These are phyloP conservation scores for Porites lobata DNA, from an alignment of 92 coral and sea anemone species.

Conservation along the genomic window DNA sequence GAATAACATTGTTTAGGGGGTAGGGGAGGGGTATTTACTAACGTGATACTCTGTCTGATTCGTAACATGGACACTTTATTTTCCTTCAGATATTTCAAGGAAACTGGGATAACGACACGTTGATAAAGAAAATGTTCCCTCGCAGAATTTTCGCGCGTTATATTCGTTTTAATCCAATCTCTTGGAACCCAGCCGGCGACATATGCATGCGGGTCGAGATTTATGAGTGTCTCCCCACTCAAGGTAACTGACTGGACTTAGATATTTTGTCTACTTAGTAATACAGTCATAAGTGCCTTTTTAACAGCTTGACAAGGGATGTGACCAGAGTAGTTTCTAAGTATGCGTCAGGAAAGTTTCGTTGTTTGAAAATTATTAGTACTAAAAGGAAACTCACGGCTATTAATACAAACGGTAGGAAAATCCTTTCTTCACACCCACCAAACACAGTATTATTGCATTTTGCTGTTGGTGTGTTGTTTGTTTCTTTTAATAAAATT, in stretches of 20 bases:
- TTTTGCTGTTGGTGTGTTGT: no score
- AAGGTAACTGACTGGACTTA: slow-evolving; percentile 67
- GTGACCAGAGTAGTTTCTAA: no score
- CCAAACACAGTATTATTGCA: no score
- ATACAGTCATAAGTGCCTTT: no score
- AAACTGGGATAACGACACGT: slow-evolving; percentile 92
- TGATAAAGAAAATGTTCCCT: slow-evolving; percentile 64
- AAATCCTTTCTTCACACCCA: no score
- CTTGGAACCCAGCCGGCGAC: slow-evolving; percentile 66
- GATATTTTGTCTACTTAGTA: not conserved
- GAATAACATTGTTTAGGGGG: no score
- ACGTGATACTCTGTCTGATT: not conserved
- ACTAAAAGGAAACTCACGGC: no score
- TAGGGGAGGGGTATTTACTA: not conserved
- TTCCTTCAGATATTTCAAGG: slow-evolving; percentile 79
- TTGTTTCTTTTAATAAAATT: no score
- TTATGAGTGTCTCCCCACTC: slow-evolving; percentile 87
- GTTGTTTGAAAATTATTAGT: no score
- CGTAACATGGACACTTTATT: not conserved
- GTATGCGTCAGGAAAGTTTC: no score
- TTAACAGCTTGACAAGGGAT: no score
- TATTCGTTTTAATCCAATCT: slow-evolving; percentile 87
- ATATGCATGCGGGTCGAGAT: slow-evolving; percentile 94
- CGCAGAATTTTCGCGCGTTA: slow-evolving; percentile 78
- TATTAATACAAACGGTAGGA: no score